Conservation (phyloP, 2,113 vertebrate genomes). For the Spea bombifrons region DNA sequence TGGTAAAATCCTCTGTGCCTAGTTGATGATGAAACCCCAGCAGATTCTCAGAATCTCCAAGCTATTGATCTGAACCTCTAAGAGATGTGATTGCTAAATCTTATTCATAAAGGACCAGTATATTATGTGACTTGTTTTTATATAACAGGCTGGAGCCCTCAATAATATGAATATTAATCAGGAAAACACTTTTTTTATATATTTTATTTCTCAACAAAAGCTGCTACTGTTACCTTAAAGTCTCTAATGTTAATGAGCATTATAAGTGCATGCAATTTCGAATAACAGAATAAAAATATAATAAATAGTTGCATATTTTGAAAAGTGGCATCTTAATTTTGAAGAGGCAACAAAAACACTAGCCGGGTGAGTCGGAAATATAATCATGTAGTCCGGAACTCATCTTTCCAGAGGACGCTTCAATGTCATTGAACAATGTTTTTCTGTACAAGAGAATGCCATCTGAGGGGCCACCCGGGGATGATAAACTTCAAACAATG, state of each 20-base stretch:
- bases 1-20: too few relatives aligned
- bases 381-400: slow-evolving; percentile 15
- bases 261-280: too few relatives aligned
- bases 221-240: too few relatives aligned
- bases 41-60: slow-evolving; percentile 11
- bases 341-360: background rate
- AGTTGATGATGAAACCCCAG: too few relatives aligned
- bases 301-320: too few relatives aligned
- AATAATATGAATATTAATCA: too few relatives aligned
- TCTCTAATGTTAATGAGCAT: too few relatives aligned
- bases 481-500: background rate
- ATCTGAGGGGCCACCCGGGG: background rate
- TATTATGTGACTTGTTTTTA: background rate
- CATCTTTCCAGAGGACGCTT: background rate
- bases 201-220: too few relatives aligned
- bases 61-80: background rate
- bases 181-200: too few relatives aligned
- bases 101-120: background rate
- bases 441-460: fast-evolving
- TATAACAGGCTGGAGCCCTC: too few relatives aligned
- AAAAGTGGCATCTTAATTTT: too few relatives aligned
- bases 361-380: slow-evolving; percentile 1
- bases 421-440: slow-evolving; percentile 14
- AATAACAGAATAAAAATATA: too few relatives aligned
- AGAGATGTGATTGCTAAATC: background rate